Evolutionary conservation across 2,888 invertebrate species (phyloP), one percentile per base, ranked within the genome.

Genomic region (Patella caerulea): DNA sequence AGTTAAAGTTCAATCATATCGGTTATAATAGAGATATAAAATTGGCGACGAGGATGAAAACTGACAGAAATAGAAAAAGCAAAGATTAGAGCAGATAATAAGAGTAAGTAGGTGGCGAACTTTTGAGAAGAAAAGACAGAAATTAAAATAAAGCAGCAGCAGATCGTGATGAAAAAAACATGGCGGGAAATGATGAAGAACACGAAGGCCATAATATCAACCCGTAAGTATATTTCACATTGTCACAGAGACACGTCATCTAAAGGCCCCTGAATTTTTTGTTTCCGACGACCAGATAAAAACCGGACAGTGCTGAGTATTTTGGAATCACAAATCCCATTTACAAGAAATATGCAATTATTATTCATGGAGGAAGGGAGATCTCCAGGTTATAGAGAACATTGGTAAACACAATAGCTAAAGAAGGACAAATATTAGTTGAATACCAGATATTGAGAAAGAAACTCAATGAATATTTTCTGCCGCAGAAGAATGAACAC

Each of bases 401-500:
- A 56, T 70, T 76, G 24, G 75, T 73, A 70, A 45, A 76, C 71
- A 73, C 72, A 29, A 17, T 71, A 29, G 72, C 11, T n/a, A 29
- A 45, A 45, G 54, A n/a, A 52, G 54, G 15, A 7, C n/a, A 72
- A 11, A 1, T 15, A 59, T 52, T 29, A 9, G 73, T 75, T 74
- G 77, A 53, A 5, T 79, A 79, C 53, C 24, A 34, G 24, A 78
- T 72, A 52, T 53, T 78, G 71, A 75, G 56, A 59, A 55, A 19
- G 15, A 77, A 80, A 59, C 53, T 80, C 45, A 78, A 78, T 75
- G 77, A 75, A 15, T 73, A 80, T 24, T 80, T 78, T 72, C 19
- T 56, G 14, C 80, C 75, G 15, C 72, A 75, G 72, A 65, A 77
- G 65, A 74, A 77, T 19, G 65, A 69, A 34, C 53, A 73, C 69